phyloP scores from a whole-genome alignment of 2,888 invertebrate genomes.

The Helobdella robusta region DNA sequence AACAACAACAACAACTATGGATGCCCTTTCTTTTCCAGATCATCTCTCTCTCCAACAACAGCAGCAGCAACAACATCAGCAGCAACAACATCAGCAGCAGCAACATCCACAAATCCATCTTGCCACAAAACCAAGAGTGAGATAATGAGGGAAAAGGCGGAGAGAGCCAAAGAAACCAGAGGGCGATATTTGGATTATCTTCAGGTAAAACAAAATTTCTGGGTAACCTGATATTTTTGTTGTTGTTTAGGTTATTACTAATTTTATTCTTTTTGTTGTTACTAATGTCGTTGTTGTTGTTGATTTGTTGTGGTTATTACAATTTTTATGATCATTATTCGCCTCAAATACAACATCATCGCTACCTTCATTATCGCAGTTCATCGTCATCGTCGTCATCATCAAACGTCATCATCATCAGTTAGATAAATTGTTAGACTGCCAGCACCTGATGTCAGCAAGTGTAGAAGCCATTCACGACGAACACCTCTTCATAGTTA shows the following conservation, averaged over 20 bases:
- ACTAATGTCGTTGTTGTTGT: background rate
- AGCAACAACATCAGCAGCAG: no score
- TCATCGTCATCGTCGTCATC: no score
- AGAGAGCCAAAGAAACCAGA: background rate
- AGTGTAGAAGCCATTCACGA: conserved; percentile 68
- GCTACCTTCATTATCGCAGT: no score
- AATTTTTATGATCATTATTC: background rate
- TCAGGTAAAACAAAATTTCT: no score
- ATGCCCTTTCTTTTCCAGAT: background rate
- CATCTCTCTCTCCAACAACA: background rate
- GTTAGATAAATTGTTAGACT: conserved; percentile 31
- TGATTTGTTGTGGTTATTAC: background rate
- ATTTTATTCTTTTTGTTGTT: background rate
- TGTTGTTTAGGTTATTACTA: no score
- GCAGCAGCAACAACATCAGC: background rate
- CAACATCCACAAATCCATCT: no score
- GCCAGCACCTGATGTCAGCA: conserved; percentile 28
- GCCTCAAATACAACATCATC: background rate
- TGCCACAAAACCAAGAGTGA: no score
- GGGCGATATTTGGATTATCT: conserved; percentile 20
- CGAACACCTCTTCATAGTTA: conserved; percentile 91
- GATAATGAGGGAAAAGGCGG: no score
- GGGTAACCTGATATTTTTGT: no score
- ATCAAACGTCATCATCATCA: no score
- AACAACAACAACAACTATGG: no score